Base-by-base conservation (phyloP, 1,140 invertebrate genomes). In the Anagrus nilaparvatae region DNA sequence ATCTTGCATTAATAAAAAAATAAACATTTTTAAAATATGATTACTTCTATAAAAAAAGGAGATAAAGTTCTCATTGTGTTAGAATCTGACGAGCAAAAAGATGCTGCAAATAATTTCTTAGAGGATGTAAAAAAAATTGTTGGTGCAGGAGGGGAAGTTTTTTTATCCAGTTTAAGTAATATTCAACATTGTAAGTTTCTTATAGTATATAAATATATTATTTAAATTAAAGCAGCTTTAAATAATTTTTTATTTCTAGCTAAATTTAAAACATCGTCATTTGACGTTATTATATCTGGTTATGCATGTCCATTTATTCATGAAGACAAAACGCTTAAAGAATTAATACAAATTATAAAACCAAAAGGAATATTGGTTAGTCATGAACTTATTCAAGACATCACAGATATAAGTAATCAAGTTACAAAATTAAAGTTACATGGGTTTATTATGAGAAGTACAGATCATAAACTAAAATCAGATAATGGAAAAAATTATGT, bases 401-500 rank as follows among this genome's bases (percentile, higher is more conserved):
- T 40, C 27, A 10, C n/a, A 18, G 36, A 52, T 70, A 38, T 59
- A 71, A 37, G 48, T 65, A 56, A 60, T 40, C 52, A 67, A 18
- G 47, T 69, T 8, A 73, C 72, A 28, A 56, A 60, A 25, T 58
- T 84, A 10, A 82, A 77, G 55, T 53, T 81, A 1, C 74, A 68
- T 55, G 81, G 81, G 9, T 81, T 81, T 54, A 57, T 75, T 25
- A 71, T 78, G 53, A 60, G 76, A 74, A 20, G 60, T 70, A 42
- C 44, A 66, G 58, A 67, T 18, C 70, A 68, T 34, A 52, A 62
- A 35, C 74, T 75, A 4, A 73, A 77, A 50, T 58, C 75, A 20
- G 72, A 75, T 54, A 55, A 75, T 5, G 48, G 46, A 16, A 58
- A 62, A 45, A 51, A 58, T 34, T 39, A 59, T 14, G 61, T 57